phyloP scores from a whole-genome alignment of 2,888 invertebrate genomes.

The Parnassius apollo region DNA sequence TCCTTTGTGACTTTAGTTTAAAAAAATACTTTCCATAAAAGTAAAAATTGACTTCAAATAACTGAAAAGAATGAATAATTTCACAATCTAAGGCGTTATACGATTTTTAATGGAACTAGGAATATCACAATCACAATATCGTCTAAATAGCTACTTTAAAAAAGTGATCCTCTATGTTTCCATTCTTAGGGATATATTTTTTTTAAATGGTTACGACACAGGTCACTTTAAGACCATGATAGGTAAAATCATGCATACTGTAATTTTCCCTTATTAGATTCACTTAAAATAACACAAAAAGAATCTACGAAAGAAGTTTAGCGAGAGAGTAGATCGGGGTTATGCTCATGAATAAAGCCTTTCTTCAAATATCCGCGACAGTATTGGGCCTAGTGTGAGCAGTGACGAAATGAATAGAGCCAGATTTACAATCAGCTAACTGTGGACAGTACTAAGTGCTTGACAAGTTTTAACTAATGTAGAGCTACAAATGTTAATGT shows the following conservation, averaged over 20 bases:
- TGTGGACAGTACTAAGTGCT: slow-evolving; percentile 36
- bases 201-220: too few species aligned
- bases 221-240: neutral
- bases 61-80: too few species aligned
- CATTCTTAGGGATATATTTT: too few species aligned
- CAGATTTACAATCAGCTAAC: slow-evolving; percentile 47
- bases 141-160: too few species aligned
- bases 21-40: too few species aligned
- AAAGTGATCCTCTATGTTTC: too few species aligned
- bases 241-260: neutral
- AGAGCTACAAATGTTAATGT: slow-evolving; percentile 11
- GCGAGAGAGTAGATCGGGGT: slow-evolving; percentile 29
- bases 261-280: neutral
- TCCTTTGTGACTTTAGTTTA: too few species aligned
- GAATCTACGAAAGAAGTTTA: slow-evolving; percentile 13
- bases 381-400: slow-evolving; percentile 58
- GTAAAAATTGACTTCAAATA: too few species aligned
- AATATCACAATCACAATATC: too few species aligned
- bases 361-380: slow-evolving; percentile 53
- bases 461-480: slow-evolving; percentile 21
- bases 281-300: neutral
- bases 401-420: slow-evolving; percentile 51
- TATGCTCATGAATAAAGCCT: slow-evolving; percentile 56
- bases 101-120: too few species aligned
- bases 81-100: too few species aligned